These are phyloP conservation scores for Anneissia japonica DNA, from an alignment of 35 echinoderm and acorn worm species.

Conservation along the genomic window DNA sequence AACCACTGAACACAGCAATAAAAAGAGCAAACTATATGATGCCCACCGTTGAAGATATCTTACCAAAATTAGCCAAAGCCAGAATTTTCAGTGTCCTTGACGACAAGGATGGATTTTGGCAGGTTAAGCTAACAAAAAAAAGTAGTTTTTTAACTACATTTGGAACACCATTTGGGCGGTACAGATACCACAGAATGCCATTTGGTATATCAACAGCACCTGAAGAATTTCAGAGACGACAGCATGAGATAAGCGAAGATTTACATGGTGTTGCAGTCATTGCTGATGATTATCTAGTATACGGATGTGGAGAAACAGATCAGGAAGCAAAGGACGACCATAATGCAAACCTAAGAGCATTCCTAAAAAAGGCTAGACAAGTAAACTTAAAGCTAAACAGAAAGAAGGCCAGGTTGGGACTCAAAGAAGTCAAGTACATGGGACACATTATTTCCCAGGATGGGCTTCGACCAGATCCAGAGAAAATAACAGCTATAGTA, in stretches of 20 bases:
- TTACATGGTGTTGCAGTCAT: slow-evolving; percentile 39
- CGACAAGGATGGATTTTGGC: slow-evolving; percentile 40
- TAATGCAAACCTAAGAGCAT: slow-evolving; percentile 28
- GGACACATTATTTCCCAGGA: neutral
- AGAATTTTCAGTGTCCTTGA: slow-evolving; percentile 42
- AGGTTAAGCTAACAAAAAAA: slow-evolving; percentile 8
- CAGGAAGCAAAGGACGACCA: slow-evolving; percentile 32
- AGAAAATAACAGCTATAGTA: slow-evolving; percentile 15
- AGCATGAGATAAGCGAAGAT: slow-evolving; percentile 37
- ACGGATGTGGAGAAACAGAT: slow-evolving; percentile 22
- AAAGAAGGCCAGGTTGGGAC: neutral
- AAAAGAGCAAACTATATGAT: slow-evolving; percentile 35
- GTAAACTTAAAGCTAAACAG: slow-evolving; percentile 44
- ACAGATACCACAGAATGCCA: slow-evolving; percentile 27
- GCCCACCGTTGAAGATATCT: slow-evolving; percentile 23
- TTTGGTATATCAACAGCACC: slow-evolving; percentile 28
- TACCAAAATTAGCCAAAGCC: slow-evolving; percentile 44
- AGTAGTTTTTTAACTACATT: slow-evolving; percentile 45
- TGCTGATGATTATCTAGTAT: slow-evolving; percentile 29
- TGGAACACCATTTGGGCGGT: slow-evolving; percentile 53
- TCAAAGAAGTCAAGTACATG: slow-evolving; percentile 7
- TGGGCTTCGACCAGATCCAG: slow-evolving; percentile 8
- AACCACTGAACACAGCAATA: slow-evolving; percentile 32
- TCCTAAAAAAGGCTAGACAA: slow-evolving; percentile 26
- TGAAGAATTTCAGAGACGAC: slow-evolving; percentile 53